phyloP scores from a whole-genome alignment of 2,113 vertebrate genomes.

The Ptilonorhynchus violaceus region DNA sequence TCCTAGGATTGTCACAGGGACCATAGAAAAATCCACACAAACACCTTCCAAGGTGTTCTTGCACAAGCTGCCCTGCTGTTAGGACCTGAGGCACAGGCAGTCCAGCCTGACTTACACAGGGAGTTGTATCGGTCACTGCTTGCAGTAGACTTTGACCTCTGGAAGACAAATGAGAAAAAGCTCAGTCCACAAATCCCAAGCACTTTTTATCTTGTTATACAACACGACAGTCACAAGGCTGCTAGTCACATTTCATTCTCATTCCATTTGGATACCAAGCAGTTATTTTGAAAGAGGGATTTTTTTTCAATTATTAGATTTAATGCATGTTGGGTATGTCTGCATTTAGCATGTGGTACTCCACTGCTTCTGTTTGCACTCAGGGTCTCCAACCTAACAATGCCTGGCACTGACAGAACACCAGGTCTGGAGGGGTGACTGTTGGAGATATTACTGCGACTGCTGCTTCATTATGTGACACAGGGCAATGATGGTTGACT shows the following conservation, averaged over 20 bases:
- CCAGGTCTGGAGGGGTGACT: neutral
- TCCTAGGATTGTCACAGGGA: neutral
- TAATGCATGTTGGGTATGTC: neutral
- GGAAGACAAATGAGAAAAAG: conserved; percentile 41
- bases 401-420: neutral
- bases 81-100: neutral
- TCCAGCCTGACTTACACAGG: neutral
- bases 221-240: conserved; percentile 44
- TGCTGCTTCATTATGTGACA: neutral
- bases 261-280: neutral
- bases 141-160: conserved; percentile 38
- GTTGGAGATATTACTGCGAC: neutral
- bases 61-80: neutral
- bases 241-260: neutral
- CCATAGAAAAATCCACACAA: neutral
- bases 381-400: neutral
- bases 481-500: neutral
- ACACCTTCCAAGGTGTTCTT: neutral
- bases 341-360: neutral
- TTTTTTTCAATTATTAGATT: neutral
- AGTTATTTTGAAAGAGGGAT: neutral
- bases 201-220: conserved; percentile 53
- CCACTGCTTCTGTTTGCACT: neutral
- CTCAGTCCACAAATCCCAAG: conserved; percentile 35
- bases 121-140: neutral